Evolutionary conservation across 2,888 invertebrate genomes (phyloP).

Genomic region (Leptarthrus brevirostris): DNA sequence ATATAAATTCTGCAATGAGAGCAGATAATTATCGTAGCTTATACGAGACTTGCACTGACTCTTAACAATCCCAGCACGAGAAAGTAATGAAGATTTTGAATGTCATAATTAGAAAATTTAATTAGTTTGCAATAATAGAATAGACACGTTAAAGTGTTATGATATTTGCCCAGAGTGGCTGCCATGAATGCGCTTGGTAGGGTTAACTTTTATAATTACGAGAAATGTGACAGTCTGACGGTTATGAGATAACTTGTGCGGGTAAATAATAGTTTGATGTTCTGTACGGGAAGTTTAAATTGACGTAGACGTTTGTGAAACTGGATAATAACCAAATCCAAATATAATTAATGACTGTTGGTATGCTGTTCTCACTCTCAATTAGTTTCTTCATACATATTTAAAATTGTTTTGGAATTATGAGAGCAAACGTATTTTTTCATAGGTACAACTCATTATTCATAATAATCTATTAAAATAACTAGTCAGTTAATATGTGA

Average conservation of each 20-base stretch:
- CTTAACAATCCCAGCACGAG: background rate
- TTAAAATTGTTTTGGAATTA: too few relatives aligned
- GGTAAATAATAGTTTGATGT: slow-evolving; percentile 23
- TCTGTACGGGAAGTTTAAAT: slow-evolving; percentile 23
- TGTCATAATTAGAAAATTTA: slow-evolving; percentile 47
- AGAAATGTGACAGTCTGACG: slow-evolving; percentile 11
- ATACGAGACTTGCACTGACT: background rate
- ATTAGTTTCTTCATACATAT: too few relatives aligned
- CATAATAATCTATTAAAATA: too few relatives aligned
- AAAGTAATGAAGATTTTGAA: slow-evolving; percentile 35
- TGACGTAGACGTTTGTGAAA: background rate
- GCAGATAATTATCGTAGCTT: slow-evolving; percentile 35
- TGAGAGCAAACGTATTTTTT: too few relatives aligned
- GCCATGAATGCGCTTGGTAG: slow-evolving; percentile 22
- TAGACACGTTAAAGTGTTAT: background rate
- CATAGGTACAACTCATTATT: too few relatives aligned
- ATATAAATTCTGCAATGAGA: background rate
- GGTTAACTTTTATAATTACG: slow-evolving; percentile 21
- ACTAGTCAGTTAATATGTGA: too few relatives aligned
- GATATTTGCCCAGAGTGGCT: slow-evolving; percentile 16
- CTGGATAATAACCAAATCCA: background rate
- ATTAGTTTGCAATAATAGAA: slow-evolving; percentile 44
- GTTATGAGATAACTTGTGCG: slow-evolving; percentile 8
- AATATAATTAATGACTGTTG: too few relatives aligned
- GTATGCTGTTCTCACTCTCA: too few relatives aligned